These are phyloP conservation scores for Thalassophryne amazonica DNA, from an alignment of 2,797 vertebrate genomes.

Conservation along the genomic window DNA sequence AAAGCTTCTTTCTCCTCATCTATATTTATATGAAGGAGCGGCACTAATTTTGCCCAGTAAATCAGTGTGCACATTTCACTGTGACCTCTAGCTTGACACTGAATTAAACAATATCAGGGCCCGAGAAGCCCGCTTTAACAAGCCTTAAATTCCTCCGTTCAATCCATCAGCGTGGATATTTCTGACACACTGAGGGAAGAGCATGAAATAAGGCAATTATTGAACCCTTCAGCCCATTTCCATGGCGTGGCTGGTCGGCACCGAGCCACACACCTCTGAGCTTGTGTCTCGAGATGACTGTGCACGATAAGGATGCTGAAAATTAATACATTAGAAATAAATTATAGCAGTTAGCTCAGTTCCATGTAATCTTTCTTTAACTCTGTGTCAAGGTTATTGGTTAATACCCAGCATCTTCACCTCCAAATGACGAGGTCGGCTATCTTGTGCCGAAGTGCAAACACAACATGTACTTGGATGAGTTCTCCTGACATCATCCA, in stretches of 20 bases:
- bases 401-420: background rate
- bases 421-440: no score
- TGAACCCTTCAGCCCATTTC: conserved; percentile 80
- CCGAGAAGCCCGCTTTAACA: conserved; percentile 76
- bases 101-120: conserved; percentile 82
- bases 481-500: conserved; percentile 27
- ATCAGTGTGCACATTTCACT: conserved; percentile 70
- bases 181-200: conserved; percentile 79
- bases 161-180: conserved; percentile 79
- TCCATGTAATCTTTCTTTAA: conserved; percentile 1
- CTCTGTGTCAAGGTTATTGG: background rate
- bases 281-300: conserved; percentile 44
- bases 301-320: conserved; percentile 23
- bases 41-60: conserved; percentile 77
- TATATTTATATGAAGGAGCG: conserved; percentile 78
- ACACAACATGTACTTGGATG: no score
- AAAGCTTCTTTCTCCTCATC: conserved; percentile 65
- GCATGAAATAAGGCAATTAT: conserved; percentile 88
- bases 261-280: conserved; percentile 8
- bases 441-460: no score
- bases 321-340: conserved; percentile 32
- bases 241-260: conserved; percentile 49
- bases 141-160: conserved; percentile 76
- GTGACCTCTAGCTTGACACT: conserved; percentile 75
- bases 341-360: conserved; percentile 5